Conservation (phyloP, 1,140 invertebrate genomes). For the Heliconius hermathena region DNA sequence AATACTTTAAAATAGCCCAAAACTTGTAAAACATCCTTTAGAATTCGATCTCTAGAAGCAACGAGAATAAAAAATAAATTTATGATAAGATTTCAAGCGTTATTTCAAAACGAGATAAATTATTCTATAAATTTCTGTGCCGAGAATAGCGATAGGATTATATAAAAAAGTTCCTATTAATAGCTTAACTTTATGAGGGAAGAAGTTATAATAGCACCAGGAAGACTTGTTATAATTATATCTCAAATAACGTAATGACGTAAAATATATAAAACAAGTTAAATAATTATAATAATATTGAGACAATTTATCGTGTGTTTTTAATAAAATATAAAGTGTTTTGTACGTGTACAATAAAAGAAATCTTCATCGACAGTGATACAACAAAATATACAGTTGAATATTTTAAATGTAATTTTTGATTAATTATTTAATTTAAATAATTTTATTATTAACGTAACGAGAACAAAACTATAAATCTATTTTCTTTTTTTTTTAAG, state of each 20-base stretch:
- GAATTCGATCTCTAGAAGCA: not conserved
- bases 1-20: not conserved
- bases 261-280: too few species aligned
- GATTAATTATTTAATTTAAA: too few species aligned
- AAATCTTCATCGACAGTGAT: too few species aligned
- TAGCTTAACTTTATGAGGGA: not conserved
- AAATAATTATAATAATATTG: too few species aligned
- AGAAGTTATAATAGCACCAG: not conserved
- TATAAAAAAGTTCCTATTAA: conserved; percentile 10
- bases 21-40: not conserved
- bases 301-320: too few species aligned
- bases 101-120: conserved; percentile 4
- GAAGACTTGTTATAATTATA: not conserved
- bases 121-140: not conserved
- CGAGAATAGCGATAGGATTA: not conserved
- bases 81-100: not conserved
- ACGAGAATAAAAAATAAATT: not conserved
- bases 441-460: too few species aligned
- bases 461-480: too few species aligned
- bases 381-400: too few species aligned
- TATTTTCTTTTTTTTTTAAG: too few species aligned
- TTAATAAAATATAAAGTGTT: too few species aligned
- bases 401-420: too few species aligned
- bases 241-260: not conserved
- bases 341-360: too few species aligned